Conservation (phyloP, 1,140 invertebrate genomes). For the Cylas formicarius region DNA sequence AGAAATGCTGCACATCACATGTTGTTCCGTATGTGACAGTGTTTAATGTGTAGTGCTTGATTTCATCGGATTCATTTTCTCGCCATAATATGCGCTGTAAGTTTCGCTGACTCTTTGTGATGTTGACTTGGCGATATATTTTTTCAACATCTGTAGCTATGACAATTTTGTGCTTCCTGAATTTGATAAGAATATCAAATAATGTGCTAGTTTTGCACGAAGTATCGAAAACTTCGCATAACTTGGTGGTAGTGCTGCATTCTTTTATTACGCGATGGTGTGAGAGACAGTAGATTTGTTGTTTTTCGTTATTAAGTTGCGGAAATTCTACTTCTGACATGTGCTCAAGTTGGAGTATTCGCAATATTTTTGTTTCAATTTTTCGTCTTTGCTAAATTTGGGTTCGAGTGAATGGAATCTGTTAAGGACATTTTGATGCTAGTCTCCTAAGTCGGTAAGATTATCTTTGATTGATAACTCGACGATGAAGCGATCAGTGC, state of each 20-base stretch:
- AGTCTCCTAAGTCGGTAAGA: too few relatives aligned
- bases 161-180: slow-evolving; percentile 35
- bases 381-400: too few relatives aligned
- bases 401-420: too few relatives aligned
- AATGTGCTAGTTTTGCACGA: slow-evolving; percentile 37
- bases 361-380: too few relatives aligned
- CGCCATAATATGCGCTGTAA: slow-evolving; percentile 40
- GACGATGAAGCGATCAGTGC: too few relatives aligned
- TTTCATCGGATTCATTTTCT: slow-evolving; percentile 18
- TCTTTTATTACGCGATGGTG: slow-evolving; percentile 39
- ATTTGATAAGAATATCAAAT: slow-evolving; percentile 39
- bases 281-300: slow-evolving; percentile 30
- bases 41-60: slow-evolving; percentile 23
- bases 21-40: slow-evolving; percentile 28
- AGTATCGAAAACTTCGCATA: slow-evolving; percentile 40
- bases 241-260: slow-evolving; percentile 30
- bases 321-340: too few relatives aligned
- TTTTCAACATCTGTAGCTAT: slow-evolving; percentile 41
- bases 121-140: slow-evolving; percentile 40
- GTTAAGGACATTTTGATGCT: too few relatives aligned
- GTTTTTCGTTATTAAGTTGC: too few relatives aligned
- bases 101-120: slow-evolving; percentile 28
- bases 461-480: too few relatives aligned
- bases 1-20: slow-evolving; percentile 29
- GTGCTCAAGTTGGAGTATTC: too few relatives aligned